Evolutionary conservation across 2,888 invertebrate genomes (phyloP).

Genomic region (Chydorus sphaericus): DNA sequence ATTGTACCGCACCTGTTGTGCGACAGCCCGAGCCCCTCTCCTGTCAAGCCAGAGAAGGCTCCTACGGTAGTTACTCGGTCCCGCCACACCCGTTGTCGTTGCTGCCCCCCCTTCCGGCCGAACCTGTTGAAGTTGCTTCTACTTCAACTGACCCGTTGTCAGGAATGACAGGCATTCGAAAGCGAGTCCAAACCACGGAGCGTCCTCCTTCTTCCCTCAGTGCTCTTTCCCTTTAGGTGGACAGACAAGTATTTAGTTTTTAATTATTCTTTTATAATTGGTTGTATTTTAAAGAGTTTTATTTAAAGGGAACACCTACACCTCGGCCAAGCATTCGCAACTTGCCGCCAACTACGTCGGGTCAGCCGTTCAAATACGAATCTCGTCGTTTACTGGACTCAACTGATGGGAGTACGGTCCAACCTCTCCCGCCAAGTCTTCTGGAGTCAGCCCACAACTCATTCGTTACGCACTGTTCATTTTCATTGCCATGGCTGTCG

Average conservation of each 20-base stretch:
- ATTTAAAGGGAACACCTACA: slow-evolving; percentile 12
- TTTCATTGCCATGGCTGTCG: not conserved
- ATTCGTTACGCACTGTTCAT: slow-evolving; percentile 1
- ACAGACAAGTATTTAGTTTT: slow-evolving; percentile 1
- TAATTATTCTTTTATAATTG: not conserved
- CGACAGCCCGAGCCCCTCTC: no score
- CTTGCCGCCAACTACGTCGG: not conserved
- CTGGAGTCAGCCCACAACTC: not conserved
- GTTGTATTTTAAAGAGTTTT: no score
- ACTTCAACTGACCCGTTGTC: not conserved
- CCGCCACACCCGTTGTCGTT: no score
- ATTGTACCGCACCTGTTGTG: slow-evolving; percentile 1
- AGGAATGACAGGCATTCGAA: slow-evolving; percentile 4
- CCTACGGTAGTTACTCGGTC: no score
- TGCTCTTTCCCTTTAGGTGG: no score
- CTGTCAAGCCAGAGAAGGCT: no score
- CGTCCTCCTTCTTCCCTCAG: not conserved
- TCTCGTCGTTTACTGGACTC: not conserved
- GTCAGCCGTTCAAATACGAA: not conserved
- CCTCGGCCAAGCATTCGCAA: slow-evolving; percentile 11
- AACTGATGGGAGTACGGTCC: slow-evolving; percentile 1
- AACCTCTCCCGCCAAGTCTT: not conserved
- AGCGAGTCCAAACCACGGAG: not conserved
- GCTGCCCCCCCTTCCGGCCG: not conserved
- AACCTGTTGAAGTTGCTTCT: not conserved